Evolutionary conservation across 2,797 vertebrate genomes (phyloP).

Genomic region (Ficedula albicollis): DNA sequence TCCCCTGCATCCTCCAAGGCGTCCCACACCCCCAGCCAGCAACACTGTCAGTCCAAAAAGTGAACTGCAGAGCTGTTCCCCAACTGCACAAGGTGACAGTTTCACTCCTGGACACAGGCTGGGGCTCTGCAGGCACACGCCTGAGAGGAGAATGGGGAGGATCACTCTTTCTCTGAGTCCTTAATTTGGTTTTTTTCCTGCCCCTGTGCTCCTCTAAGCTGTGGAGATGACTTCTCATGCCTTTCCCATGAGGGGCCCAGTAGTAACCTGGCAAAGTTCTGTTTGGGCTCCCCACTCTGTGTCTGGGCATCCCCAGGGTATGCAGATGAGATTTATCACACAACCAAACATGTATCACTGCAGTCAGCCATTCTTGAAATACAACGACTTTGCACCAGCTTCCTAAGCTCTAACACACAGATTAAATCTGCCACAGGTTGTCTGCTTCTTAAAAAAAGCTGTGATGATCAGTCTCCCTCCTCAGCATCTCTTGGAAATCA

Average conservation of each 20-base stretch:
- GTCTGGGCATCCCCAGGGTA: rapidly evolving
- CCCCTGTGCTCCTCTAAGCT: neutral
- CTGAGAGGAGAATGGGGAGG: neutral
- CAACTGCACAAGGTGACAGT: rapidly evolving
- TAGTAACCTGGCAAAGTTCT: neutral
- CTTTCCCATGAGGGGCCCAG: rapidly evolving
- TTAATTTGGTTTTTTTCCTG: neutral
- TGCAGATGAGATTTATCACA: neutral
- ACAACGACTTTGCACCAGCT: neutral
- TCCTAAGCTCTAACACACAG: neutral
- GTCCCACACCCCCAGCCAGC: neutral
- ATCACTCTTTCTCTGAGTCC: neutral
- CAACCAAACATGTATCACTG: neutral
- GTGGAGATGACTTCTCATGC: neutral
- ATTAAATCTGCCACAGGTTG: neutral
- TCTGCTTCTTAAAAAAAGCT: slow-evolving; percentile 15
- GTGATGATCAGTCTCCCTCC: neutral
- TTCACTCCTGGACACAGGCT: neutral
- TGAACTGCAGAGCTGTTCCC: neutral
- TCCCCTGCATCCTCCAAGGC: rapidly evolving
- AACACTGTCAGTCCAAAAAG: neutral
- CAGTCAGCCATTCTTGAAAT: neutral
- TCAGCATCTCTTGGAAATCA: neutral
- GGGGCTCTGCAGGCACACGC: neutral
- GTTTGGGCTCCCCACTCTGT: neutral